phyloP scores from a whole-genome alignment of 2,113 vertebrate species.

The Oreotrochilus melanogaster region DNA sequence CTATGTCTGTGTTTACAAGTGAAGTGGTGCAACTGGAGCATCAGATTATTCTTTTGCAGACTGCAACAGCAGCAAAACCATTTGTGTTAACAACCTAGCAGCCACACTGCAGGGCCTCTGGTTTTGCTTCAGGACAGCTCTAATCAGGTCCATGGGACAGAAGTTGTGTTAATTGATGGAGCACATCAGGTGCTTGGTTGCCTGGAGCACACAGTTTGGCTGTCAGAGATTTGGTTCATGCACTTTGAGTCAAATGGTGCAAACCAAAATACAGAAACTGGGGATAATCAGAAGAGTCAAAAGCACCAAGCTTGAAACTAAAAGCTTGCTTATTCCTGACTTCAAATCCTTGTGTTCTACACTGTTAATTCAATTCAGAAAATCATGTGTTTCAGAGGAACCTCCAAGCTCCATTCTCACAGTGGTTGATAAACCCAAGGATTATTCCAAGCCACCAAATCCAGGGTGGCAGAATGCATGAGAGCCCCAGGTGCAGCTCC shows the following conservation, averaged over 20 bases:
- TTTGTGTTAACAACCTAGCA: background rate
- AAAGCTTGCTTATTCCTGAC: background rate
- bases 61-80: background rate
- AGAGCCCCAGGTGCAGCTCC: background rate
- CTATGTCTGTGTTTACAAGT: background rate
- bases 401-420: background rate
- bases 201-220: background rate
- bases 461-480: background rate
- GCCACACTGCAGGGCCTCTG: fast-evolving
- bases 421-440: background rate
- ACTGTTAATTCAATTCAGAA: background rate
- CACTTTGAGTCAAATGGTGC: background rate
- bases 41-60: background rate
- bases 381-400: background rate
- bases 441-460: background rate
- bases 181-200: background rate
- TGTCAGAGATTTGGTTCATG: background rate
- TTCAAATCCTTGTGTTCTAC: background rate
- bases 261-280: background rate
- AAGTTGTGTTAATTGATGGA: background rate
- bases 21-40: background rate
- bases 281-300: background rate
- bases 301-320: background rate
- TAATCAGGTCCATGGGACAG: background rate
- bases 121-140: background rate